Evolutionary conservation across 1,140 invertebrate genomes (phyloP).

Genomic region (Idris sp.): DNA sequence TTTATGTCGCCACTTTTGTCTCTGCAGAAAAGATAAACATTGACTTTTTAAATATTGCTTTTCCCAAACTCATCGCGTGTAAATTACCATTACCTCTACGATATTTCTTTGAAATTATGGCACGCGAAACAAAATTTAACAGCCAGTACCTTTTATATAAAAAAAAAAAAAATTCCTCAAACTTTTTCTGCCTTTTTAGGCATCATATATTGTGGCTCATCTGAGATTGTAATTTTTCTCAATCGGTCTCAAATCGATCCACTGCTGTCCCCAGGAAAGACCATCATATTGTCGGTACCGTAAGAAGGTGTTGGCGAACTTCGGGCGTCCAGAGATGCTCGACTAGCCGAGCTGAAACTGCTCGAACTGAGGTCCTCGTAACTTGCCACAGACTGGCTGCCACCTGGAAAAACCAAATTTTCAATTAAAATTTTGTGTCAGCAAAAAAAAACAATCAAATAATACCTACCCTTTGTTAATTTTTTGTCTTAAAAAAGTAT

Average conservation of each 20-base stretch:
- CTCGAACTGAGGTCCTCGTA: constrained; percentile 88
- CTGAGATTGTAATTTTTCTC: constrained; percentile 70
- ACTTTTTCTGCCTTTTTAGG: too few species aligned
- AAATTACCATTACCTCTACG: too few species aligned
- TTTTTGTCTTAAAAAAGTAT: neutral
- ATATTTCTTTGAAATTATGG: constrained; percentile 39
- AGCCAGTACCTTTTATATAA: too few species aligned
- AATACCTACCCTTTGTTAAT: constrained; percentile 36
- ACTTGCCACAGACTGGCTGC: constrained; percentile 80
- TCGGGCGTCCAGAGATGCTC: constrained; percentile 87
- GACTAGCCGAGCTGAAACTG: constrained; percentile 88
- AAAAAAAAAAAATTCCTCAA: too few species aligned
- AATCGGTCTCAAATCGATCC: constrained; percentile 81
- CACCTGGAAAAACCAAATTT: constrained; percentile 73
- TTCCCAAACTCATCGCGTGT: constrained; percentile 32
- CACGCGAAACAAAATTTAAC: constrained; percentile 42
- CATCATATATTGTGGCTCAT: constrained; percentile 51
- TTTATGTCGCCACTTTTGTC: too few species aligned
- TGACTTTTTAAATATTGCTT: constrained; percentile 34
- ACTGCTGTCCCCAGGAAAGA: constrained; percentile 86
- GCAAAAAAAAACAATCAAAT: constrained; percentile 5
- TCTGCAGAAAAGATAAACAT: constrained; percentile 6
- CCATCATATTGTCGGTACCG: constrained; percentile 85
- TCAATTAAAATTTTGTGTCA: constrained; percentile 5
- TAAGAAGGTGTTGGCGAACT: constrained; percentile 83